These are phyloP conservation scores for Biston stratarius DNA, from an alignment of 2,888 invertebrate species.

Conservation along the genomic window DNA sequence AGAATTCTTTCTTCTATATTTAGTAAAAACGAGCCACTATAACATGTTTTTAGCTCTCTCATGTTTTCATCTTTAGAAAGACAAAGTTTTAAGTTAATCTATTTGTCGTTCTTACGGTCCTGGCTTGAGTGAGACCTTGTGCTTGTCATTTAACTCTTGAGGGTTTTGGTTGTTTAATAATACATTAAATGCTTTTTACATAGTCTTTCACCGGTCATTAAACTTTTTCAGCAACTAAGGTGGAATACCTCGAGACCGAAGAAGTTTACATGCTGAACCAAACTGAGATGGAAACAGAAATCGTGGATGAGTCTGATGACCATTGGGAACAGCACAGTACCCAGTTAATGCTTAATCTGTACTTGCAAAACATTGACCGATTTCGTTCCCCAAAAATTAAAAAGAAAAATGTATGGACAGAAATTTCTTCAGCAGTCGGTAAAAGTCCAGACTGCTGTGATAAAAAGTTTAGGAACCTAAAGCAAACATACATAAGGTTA, in stretches of 20 bases:
- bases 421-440: slow-evolving; percentile 69
- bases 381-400: slow-evolving; percentile 79
- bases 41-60: no score
- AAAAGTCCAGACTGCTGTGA: slow-evolving; percentile 77
- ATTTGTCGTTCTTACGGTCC: no score
- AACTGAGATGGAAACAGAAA: slow-evolving; percentile 66
- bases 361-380: slow-evolving; percentile 73
- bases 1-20: no score
- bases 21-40: no score
- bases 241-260: slow-evolving; percentile 68
- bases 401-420: slow-evolving; percentile 79
- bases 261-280: slow-evolving; percentile 68
- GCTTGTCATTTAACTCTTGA: slow-evolving; percentile 10
- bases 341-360: slow-evolving; percentile 66
- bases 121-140: not conserved
- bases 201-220: not conserved
- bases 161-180: not conserved
- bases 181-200: not conserved
- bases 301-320: slow-evolving; percentile 71
- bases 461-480: slow-evolving; percentile 80
- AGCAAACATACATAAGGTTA: slow-evolving; percentile 76
- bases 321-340: slow-evolving; percentile 76
- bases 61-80: no score
- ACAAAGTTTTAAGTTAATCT: no score
- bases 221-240: slow-evolving; percentile 61